Evolutionary conservation across 2,113 vertebrate species (phyloP).

Genomic region (Notothenia coriiceps): DNA sequence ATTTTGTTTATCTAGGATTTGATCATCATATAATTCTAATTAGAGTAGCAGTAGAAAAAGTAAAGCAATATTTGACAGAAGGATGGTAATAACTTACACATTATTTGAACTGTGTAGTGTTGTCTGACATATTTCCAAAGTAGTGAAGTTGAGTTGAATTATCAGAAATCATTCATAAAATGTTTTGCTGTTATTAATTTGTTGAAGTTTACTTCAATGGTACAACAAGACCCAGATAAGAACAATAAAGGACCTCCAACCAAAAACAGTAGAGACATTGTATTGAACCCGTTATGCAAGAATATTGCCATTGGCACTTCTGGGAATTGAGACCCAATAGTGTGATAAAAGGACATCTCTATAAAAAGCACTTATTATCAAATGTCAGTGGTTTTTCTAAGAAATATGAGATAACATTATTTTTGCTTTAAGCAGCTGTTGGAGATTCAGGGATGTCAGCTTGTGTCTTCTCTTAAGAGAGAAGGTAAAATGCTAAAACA

Average conservation of each 20-base stretch:
- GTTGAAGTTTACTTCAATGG: background rate
- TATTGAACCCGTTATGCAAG: conserved; percentile 26
- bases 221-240: background rate
- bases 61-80: background rate
- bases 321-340: background rate
- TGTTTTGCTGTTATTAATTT: background rate
- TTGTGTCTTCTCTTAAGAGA: background rate
- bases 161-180: background rate
- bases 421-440: background rate
- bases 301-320: conserved; percentile 28
- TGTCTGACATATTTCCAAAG: background rate
- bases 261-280: conserved; percentile 37
- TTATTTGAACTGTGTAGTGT: background rate
- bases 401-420: background rate
- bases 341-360: background rate
- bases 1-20: conserved; percentile 41
- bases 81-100: background rate
- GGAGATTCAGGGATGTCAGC: background rate
- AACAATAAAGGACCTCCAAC: background rate
- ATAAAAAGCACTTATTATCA: background rate
- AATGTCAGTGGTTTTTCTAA: background rate
- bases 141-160: background rate
- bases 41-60: conserved; percentile 1
- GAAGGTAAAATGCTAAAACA: background rate
- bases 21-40: conserved; percentile 23